Conservation (phyloP, 2,797 vertebrate species). For the Pachyuromys duprasi region DNA sequence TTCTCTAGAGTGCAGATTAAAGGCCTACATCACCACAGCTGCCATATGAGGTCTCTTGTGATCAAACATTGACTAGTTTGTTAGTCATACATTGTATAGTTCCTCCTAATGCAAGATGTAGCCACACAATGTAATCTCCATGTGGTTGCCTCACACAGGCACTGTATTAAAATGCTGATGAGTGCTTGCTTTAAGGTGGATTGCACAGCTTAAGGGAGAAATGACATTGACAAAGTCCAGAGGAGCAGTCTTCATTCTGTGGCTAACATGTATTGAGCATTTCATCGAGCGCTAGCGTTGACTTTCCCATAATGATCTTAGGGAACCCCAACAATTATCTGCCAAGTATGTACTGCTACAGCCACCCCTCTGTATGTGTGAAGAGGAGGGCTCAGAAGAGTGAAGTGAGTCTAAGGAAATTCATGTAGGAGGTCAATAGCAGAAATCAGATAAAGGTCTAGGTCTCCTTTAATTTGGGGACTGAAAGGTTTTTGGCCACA, state of each 20-base stretch:
- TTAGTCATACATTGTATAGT: background rate
- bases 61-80: background rate
- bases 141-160: background rate
- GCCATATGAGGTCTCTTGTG: background rate
- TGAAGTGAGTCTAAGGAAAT: background rate
- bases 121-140: background rate
- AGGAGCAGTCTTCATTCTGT: background rate
- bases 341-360: background rate
- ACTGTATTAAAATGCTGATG: background rate
- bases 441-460: background rate
- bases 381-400: background rate
- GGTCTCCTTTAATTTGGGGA: slow-evolving; percentile 27
- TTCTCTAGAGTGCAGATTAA: no score
- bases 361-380: background rate
- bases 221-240: fast-evolving
- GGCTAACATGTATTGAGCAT: background rate
- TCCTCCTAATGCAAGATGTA: background rate
- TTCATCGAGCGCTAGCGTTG: background rate
- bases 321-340: background rate
- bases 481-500: background rate
- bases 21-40: no score
- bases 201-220: background rate
- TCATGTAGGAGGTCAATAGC: background rate
- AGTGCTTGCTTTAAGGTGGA: no score
- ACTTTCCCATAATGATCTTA: background rate